A percentile compares a stretch with the other conserved stretches of the same genome.
Conservation (phyloP, 2,888 invertebrate species). For the Calephelis perditalis region DNA sequence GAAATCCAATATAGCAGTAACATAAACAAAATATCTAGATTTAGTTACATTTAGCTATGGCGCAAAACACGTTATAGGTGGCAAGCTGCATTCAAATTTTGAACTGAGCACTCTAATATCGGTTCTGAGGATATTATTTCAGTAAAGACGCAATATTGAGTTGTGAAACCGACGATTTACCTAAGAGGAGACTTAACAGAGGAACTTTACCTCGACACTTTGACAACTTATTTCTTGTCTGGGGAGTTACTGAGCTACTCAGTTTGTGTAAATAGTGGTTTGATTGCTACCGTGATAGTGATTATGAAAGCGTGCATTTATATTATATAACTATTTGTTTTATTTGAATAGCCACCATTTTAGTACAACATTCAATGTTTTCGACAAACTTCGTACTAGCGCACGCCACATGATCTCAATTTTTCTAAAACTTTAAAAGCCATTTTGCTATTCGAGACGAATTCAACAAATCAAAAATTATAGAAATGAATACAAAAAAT, state of each 20-base stretch:
- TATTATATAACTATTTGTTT: not conserved
- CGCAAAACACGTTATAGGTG: conserved; percentile 48
- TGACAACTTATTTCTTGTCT: conserved; percentile 77
- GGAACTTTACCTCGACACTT: conserved; percentile 71
- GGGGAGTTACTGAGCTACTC: conserved; percentile 62
- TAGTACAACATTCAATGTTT: too few species aligned
- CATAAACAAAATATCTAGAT: conserved; percentile 56
- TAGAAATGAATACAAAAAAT: too few species aligned
- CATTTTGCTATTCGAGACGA: too few species aligned
- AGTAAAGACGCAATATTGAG: conserved; percentile 65
- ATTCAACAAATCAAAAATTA: too few species aligned
- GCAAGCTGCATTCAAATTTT: conserved; percentile 56
- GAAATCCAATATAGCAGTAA: conserved; percentile 42
- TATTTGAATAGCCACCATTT: too few species aligned
- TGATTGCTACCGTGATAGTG: conserved; percentile 52
- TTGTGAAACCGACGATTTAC: conserved; percentile 73
- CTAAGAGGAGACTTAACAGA: conserved; percentile 68
- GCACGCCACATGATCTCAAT: too few species aligned
- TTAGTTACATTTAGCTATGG: conserved; percentile 56
- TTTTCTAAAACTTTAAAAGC: too few species aligned
- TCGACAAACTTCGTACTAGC: too few species aligned
- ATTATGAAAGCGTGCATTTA: conserved; percentile 31
- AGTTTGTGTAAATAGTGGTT: conserved; percentile 57
- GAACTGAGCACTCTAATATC: conserved; percentile 63
- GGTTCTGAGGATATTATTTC: conserved; percentile 67